A percentile compares a stretch with the other conserved stretches of the same genome.
Evolutionary conservation across 2,888 invertebrate genomes (phyloP).

Genomic region (Lithophane semibrunnea): DNA sequence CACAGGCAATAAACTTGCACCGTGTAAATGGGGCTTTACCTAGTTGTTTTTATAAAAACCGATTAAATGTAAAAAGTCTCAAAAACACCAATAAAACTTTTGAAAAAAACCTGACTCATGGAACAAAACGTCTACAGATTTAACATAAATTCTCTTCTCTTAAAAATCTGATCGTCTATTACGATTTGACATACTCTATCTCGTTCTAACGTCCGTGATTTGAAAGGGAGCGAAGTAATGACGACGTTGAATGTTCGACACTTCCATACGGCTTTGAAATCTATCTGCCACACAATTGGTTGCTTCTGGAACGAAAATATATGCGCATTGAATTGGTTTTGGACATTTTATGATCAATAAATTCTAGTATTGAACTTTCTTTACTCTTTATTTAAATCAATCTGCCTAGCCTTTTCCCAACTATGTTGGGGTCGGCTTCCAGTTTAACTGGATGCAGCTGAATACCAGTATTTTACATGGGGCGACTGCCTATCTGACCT

Average conservation of each 20-base stretch:
- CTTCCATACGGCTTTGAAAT: conserved; percentile 49
- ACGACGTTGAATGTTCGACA: conserved; percentile 43
- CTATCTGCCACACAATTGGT: conserved; percentile 52
- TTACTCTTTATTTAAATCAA: background rate
- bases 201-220: conserved; percentile 15
- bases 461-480: too few species aligned
- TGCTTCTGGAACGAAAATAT: conserved; percentile 36
- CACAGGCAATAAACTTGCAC: too few species aligned
- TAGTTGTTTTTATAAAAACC: background rate
- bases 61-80: background rate
- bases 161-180: conserved; percentile 44
- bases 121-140: conserved; percentile 52
- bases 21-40: too few species aligned
- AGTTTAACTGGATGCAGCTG: too few species aligned
- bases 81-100: conserved; percentile 18
- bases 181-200: conserved; percentile 42
- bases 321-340: conserved; percentile 13
- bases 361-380: background rate
- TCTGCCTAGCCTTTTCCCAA: too few species aligned
- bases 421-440: too few species aligned
- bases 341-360: background rate
- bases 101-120: background rate
- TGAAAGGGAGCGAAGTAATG: conserved; percentile 26
- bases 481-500: too few species aligned
- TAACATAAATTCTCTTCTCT: conserved; percentile 45